Percentiles rank a stretch among this genome's conserved stretches.
Evolutionary conservation across 1,140 invertebrate genomes (phyloP).

Genomic region (Oryzaephilus surinamensis): DNA sequence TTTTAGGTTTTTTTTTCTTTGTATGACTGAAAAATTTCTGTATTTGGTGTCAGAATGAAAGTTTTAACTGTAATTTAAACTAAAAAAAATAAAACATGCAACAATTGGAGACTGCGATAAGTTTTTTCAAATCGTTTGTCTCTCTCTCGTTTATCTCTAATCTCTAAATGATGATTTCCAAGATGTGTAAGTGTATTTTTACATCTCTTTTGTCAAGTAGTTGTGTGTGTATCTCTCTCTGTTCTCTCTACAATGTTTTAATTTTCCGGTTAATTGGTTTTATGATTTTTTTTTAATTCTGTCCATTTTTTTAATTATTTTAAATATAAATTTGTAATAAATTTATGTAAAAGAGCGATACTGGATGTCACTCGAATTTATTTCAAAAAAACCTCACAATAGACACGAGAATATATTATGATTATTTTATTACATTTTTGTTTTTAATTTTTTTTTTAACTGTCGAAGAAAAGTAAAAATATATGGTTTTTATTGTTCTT

Average conservation of each 20-base stretch:
- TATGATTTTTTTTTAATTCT: constrained; percentile 22
- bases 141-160: background rate
- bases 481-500: too few species aligned
- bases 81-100: background rate
- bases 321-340: too few species aligned
- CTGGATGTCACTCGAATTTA: too few species aligned
- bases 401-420: too few species aligned
- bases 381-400: constrained; percentile 30
- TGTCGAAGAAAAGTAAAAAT: too few species aligned
- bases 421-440: too few species aligned
- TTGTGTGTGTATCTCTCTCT: constrained; percentile 31
- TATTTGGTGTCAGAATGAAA: constrained; percentile 35
- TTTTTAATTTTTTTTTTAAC: too few species aligned
- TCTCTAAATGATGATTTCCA: constrained; percentile 1
- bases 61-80: constrained; percentile 28
- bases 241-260: too few species aligned
- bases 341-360: too few species aligned
- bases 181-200: constrained; percentile 33
- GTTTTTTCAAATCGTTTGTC: constrained; percentile 26
- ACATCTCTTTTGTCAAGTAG: constrained; percentile 31
- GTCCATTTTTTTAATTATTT: too few species aligned
- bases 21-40: constrained; percentile 22
- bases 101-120: constrained; percentile 23
- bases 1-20: constrained; percentile 14
- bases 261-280: constrained; percentile 26